These are phyloP conservation scores for Ichneumon xanthorius DNA, from an alignment of 2,888 invertebrate species.

Conservation along the genomic window DNA sequence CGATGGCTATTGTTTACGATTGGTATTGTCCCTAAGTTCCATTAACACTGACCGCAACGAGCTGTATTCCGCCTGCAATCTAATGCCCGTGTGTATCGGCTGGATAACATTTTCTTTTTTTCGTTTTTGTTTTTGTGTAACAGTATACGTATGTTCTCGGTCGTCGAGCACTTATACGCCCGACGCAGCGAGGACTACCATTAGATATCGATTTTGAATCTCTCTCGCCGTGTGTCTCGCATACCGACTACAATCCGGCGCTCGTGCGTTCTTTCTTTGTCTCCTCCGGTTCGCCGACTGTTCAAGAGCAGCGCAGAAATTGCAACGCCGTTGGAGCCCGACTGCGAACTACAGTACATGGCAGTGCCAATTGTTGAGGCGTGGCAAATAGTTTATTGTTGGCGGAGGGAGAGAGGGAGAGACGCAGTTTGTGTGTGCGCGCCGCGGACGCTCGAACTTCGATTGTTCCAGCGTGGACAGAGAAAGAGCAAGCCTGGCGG, in stretches of 20 bases:
- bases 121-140: background rate
- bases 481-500: conserved; percentile 22
- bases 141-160: conserved; percentile 9
- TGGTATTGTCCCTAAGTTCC: conserved; percentile 55
- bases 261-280: conserved; percentile 34
- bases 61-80: conserved; percentile 24
- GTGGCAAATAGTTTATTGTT: conserved; percentile 73
- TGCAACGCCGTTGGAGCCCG: conserved; percentile 14
- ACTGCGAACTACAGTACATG: conserved; percentile 14
- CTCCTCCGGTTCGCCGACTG: conserved; percentile 6
- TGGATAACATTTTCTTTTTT: conserved; percentile 18
- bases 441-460: conserved; percentile 56
- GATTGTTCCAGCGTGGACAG: conserved; percentile 50
- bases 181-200: conserved; percentile 44
- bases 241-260: conserved; percentile 47
- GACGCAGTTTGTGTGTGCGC: background rate
- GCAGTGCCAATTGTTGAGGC: conserved; percentile 70
- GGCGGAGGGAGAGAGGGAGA: conserved; percentile 62
- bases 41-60: conserved; percentile 38
- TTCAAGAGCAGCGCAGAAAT: conserved; percentile 33
- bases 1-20: conserved; percentile 38
- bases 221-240: conserved; percentile 46
- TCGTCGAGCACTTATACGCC: conserved; percentile 28
- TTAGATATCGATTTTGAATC: conserved; percentile 66
- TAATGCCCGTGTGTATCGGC: conserved; percentile 29